These are phyloP conservation scores for Pygmarrhopalites habei DNA, from an alignment of 1,140 invertebrate species.

Conservation along the genomic window DNA sequence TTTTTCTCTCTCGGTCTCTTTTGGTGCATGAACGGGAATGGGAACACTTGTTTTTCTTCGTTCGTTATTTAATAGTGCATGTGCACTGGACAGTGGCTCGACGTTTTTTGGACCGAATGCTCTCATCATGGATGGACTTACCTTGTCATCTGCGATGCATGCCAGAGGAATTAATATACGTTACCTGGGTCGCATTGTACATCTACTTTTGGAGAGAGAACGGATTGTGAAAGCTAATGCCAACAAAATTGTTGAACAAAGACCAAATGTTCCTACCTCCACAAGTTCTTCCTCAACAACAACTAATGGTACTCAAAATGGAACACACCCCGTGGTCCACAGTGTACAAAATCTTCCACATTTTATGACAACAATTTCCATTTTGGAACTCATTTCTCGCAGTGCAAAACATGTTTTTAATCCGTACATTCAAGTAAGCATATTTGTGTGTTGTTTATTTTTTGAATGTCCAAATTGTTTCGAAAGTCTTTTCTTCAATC, in stretches of 20 bases:
- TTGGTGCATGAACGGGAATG: neutral
- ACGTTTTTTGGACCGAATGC: conserved; percentile 39
- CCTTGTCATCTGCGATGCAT: conserved; percentile 89
- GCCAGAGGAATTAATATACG: conserved; percentile 92
- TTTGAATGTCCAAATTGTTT: neutral
- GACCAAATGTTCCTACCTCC: neutral
- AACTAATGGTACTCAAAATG: conserved; percentile 7
- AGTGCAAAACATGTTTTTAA: conserved; percentile 91
- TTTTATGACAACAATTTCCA: conserved; percentile 79
- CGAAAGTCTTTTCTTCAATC: neutral
- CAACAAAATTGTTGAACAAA: conserved; percentile 20
- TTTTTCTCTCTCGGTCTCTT: conserved; percentile 8
- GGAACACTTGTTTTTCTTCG: neutral
- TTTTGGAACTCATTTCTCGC: conserved; percentile 76
- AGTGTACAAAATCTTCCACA: conserved; percentile 65
- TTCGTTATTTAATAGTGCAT: conserved; percentile 27
- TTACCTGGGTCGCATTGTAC: conserved; percentile 64
- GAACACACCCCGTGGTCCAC: conserved; percentile 49
- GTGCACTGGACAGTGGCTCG: conserved; percentile 37
- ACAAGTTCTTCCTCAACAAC: neutral
- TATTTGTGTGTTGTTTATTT: neutral
- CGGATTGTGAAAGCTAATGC: conserved; percentile 13
- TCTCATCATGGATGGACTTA: conserved; percentile 74
- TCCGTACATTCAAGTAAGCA: conserved; percentile 74
- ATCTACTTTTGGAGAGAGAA: conserved; percentile 32